phyloP scores from a whole-genome alignment of 2,113 vertebrate species.

The Alligator mississippiensis region DNA sequence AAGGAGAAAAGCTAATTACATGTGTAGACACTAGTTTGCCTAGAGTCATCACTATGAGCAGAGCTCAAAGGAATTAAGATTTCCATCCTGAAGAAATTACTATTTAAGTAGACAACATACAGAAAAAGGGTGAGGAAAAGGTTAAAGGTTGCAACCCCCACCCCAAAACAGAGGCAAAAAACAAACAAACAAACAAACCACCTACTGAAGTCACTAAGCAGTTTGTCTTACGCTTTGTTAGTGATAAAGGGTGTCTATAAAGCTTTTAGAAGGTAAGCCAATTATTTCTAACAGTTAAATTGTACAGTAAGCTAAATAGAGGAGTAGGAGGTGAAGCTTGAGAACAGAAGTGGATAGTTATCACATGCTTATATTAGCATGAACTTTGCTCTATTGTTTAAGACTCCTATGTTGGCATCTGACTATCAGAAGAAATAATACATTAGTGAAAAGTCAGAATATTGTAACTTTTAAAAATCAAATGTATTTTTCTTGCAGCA shows the following conservation, averaged over 20 bases:
- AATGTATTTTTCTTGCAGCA: background rate
- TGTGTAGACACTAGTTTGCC: background rate
- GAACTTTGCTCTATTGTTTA: background rate
- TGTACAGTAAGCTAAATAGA: background rate
- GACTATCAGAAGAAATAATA: background rate
- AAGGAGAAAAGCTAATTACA: background rate
- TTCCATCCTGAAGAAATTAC: background rate
- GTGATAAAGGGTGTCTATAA: background rate
- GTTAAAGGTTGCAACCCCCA: background rate
- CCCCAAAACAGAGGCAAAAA: background rate
- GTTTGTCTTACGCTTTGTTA: background rate
- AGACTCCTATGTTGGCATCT: background rate
- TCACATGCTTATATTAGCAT: background rate
- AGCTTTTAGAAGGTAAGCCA: constrained; percentile 12
- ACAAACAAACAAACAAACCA: background rate
- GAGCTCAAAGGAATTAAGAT: background rate
- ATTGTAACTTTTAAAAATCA: background rate
- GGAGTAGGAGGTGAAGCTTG: constrained; percentile 12
- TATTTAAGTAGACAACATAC: background rate
- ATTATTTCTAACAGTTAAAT: constrained; percentile 23
- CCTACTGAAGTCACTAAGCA: background rate
- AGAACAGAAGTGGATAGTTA: background rate
- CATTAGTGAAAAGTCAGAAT: background rate
- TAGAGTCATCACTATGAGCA: background rate
- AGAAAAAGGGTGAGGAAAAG: background rate